Base-by-base conservation (phyloP, 37 sponge, comb jelly and placozoan genomes). In the Tethya wilhelma region DNA sequence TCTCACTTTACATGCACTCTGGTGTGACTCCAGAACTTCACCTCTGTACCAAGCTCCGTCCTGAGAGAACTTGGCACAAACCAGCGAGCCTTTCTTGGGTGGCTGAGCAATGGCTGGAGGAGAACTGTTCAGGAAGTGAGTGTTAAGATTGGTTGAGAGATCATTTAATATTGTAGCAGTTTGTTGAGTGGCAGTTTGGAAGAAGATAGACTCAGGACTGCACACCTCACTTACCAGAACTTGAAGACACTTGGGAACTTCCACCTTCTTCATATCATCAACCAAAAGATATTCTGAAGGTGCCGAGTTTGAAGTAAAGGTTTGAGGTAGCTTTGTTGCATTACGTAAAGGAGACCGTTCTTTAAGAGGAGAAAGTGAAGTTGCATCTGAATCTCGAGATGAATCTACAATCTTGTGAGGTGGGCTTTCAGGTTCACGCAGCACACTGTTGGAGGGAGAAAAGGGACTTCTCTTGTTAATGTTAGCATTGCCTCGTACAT, bases 11-110 rank as follows among this genome's bases (percentile, higher is more conserved):
- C 26, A 66, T 0, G 9, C 25, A 22, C 1, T 34, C 4, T 32
- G 67, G 7, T 36, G 25, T n/a, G 67, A 40, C 20, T 59, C 53
- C 0, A 69, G 19, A 17, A 90, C 80, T 53, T 81, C 59, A 14
- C 74, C 82, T 11, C 93, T 78, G 70, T 92, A 84, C 88, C 88
- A 84, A n/a, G 5, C 23, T 12, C 57, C 29, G 58, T 92, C 93
- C 53, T 84, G 71, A 19, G 81, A 79, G 62, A 87, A 92, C 71
- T 79, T 87, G 44, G 93, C 85, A 74, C 59, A 53, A 53, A 84
- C 84, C 0, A 92, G 74, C 4, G 53, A 68, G 14, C 75, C 89
- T 22, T 31, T 25, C 2, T 30, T 64, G 7, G 68, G 78, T 25
- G 70, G 34, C 3, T 11, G 12, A 1, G 70, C 20, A 1, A 69